Conservation (phyloP, 2,888 invertebrate genomes). For the Balanococcus diminutus region DNA sequence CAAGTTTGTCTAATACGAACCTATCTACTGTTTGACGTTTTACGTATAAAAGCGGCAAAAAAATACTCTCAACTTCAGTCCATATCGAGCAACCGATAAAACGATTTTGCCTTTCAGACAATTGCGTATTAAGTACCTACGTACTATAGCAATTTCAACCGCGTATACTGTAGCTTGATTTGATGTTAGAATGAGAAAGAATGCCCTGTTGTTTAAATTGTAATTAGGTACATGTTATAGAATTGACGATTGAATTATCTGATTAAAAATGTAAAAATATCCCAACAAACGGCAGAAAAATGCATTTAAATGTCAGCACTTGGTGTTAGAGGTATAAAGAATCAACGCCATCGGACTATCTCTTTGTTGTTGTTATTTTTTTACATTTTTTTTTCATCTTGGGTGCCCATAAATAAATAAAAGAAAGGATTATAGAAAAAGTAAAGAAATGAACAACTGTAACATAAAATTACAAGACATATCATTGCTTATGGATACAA, state of each 20-base stretch:
- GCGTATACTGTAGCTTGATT: background rate
- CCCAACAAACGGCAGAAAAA: background rate
- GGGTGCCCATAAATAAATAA: background rate
- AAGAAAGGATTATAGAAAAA: background rate
- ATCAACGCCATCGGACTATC: conserved; percentile 23
- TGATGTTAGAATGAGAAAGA: background rate
- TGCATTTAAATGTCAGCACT: conserved; percentile 6
- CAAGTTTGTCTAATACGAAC: background rate
- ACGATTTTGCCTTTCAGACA: background rate
- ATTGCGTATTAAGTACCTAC: background rate
- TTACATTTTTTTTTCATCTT: background rate
- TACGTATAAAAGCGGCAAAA: background rate
- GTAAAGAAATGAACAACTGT: conserved; percentile 8
- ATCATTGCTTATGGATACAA: conserved; percentile 36
- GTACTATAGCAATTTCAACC: background rate
- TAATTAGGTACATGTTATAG: conserved; percentile 23
- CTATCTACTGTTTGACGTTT: background rate
- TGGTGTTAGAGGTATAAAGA: conserved; percentile 23
- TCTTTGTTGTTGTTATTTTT: background rate
- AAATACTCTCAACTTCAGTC: background rate
- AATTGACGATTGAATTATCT: conserved; percentile 9
- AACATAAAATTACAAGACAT: conserved; percentile 39
- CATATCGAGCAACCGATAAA: background rate
- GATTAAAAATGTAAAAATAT: conserved; percentile 20
- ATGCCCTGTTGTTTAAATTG: conserved; percentile 11